These are phyloP conservation scores for Catocala fraxini DNA, from an alignment of 2,888 invertebrate species.

Conservation along the genomic window DNA sequence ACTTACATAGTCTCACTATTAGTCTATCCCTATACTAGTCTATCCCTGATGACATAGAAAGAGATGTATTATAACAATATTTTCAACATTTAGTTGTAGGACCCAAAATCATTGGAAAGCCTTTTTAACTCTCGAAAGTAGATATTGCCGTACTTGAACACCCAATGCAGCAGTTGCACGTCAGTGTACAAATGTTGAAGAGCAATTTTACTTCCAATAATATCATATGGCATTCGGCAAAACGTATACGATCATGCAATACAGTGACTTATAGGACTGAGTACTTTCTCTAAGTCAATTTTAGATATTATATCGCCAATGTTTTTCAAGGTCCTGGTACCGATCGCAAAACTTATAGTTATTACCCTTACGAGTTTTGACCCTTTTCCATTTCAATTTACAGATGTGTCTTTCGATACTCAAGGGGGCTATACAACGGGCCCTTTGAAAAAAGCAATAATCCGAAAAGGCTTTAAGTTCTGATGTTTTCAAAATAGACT, in stretches of 20 bases:
- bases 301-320: constrained; percentile 33
- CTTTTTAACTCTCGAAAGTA: too few species aligned
- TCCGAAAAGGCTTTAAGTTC: constrained; percentile 63
- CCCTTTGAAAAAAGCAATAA: constrained; percentile 68
- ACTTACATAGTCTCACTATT: too few species aligned
- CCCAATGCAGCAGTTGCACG: too few species aligned
- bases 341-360: constrained; percentile 70
- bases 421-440: constrained; percentile 62
- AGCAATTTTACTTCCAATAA: not conserved
- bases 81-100: too few species aligned
- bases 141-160: too few species aligned
- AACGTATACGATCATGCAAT: not conserved
- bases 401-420: constrained; percentile 74
- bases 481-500: constrained; percentile 55
- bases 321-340: constrained; percentile 50
- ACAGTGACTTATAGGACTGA: not conserved
- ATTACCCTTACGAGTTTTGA: constrained; percentile 72
- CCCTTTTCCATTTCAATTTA: constrained; percentile 81
- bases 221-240: not conserved
- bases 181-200: too few species aligned
- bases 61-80: too few species aligned
- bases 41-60: too few species aligned
- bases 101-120: too few species aligned
- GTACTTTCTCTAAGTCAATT: constrained; percentile 6
- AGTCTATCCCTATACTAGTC: too few species aligned